A percentile compares a stretch with the other conserved stretches of the same genome.
These are phyloP conservation scores for Zaprionus taronus DNA, from an alignment of 1,140 invertebrate species.

Conservation along the genomic window DNA sequence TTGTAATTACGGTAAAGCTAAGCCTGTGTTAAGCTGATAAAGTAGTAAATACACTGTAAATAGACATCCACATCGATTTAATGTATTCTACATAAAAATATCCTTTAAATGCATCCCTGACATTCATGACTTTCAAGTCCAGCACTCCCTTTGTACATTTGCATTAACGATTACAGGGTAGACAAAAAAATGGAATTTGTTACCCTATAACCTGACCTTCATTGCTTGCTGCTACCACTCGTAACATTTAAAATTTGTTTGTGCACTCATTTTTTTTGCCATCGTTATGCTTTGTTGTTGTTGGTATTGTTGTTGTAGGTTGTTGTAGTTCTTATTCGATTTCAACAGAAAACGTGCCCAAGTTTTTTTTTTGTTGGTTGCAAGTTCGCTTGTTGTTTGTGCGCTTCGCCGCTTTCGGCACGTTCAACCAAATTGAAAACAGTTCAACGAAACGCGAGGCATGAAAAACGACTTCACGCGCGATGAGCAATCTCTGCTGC, in stretches of 20 bases:
- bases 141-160: neutral
- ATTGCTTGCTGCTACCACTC: constrained; percentile 61
- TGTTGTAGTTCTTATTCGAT: constrained; percentile 64
- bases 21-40: too few relatives aligned
- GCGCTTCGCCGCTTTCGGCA: constrained; percentile 56
- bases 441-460: constrained; percentile 55
- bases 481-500: constrained; percentile 4
- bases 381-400: constrained; percentile 10
- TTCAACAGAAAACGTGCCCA: constrained; percentile 78
- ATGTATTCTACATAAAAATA: too few relatives aligned
- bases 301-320: constrained; percentile 10
- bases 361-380: constrained; percentile 38
- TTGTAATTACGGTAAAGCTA: too few relatives aligned
- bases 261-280: constrained; percentile 43
- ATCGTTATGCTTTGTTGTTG: constrained; percentile 12
- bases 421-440: constrained; percentile 72
- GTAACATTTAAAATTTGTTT: constrained; percentile 79
- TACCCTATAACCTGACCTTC: constrained; percentile 70
- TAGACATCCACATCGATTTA: too few relatives aligned
- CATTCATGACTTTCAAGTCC: neutral
- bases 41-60: too few relatives aligned
- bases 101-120: too few relatives aligned
- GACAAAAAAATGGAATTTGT: constrained; percentile 30
- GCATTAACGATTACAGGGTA: constrained; percentile 1
- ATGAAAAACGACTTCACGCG: constrained; percentile 18